Base-by-base conservation (phyloP, 2,113 vertebrate species). In the Brachypodius melanocephalos region DNA sequence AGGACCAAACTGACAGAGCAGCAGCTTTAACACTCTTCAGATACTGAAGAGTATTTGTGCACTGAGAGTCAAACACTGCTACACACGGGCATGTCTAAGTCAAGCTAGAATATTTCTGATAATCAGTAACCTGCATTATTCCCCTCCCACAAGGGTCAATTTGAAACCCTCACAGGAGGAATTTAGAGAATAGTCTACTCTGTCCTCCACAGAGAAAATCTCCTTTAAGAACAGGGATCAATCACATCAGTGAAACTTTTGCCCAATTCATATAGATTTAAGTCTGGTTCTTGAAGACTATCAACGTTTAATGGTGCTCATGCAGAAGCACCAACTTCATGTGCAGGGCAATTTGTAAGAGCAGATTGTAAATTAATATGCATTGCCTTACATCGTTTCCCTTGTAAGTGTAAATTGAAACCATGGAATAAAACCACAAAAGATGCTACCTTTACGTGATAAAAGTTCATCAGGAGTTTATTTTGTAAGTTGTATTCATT, bases 141-240 rank as follows among this genome's bases (percentile, higher is more conserved):
- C 6, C 31, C 5, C 16, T 80, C 16, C 17, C 14, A 31, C 0
- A 1, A 83, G 14, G 29, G 12, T 38, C 5, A 25, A 14, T 26
- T 73, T 29, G 6, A 36, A 85, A 78, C 2, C 4, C 9, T 10
- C 8, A n/a, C 4, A 43, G 34, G 14, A 52, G 17, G 17, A 91
- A 17, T 18, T 75, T 63, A 34, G 31, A 63, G 20, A 25, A 9
- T 12, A 48, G 12, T 49, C n/a, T 48, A 63, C 12, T 7, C 13
- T 49, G 17, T 49, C 22, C 15, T 59, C 9, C 25, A n/a, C 7
- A 34, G 54, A 73, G 36, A 57, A 45, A 74, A 45, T 32, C 8
- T 51, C 20, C 20, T 66, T 89, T 58, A 85, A 48, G 40, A 85
- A 34, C 3, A 12, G 4, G 36, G 3, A 3, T 72, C n/a, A 66